Evolutionary conservation across 1,140 invertebrate species (phyloP), one percentile per base, ranked within the genome.

Genomic region (Lucilia cuprina): DNA sequence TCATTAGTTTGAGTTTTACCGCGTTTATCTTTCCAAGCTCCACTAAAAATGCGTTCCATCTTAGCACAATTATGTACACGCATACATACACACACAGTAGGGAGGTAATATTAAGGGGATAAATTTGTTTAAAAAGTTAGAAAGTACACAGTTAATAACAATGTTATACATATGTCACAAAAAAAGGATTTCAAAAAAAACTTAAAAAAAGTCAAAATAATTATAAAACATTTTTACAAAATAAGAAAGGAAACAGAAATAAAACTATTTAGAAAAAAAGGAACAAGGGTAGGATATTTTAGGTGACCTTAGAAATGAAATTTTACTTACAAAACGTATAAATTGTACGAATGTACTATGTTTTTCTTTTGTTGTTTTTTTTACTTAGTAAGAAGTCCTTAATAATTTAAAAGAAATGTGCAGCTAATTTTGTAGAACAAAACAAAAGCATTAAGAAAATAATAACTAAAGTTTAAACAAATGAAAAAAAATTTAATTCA

Each of bases 21-120:
- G 70, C 95, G 93, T 86, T 96, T 96, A 85, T 95, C 96, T 87
- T 94, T 94, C 95, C 96, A 96, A 47, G 96, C 96, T 88, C 95
- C 95, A 89, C 96, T 97, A 89, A 98, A 97, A 88, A 98, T 96
- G 90, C 96, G 96, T 91, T 98, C 96, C 95, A 98, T 96, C 96
- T 97, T 49, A 50, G 8, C 21, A 49, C 41, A 80, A 4, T 19
- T 70, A 19, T 55, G 50, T 21, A 49, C 41, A 80, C 47, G 77
- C n/a, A 49, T 49, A 80, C 77, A 80, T 47, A 49, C 8, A 80
- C 77, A 80, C 41, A 49, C 8, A 70, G 65, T 70, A 25, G 21
- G 5, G 7, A 12, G 65, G 10, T 70, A 21, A 70, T 70, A 21
- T 50, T 49, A 50, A 49, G n/a, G 74, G 74, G 41, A 13, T 17